Evolutionary conservation across 2,113 vertebrate genomes (phyloP), one percentile per base, ranked within the genome.

Genomic region (Grantiella picta): DNA sequence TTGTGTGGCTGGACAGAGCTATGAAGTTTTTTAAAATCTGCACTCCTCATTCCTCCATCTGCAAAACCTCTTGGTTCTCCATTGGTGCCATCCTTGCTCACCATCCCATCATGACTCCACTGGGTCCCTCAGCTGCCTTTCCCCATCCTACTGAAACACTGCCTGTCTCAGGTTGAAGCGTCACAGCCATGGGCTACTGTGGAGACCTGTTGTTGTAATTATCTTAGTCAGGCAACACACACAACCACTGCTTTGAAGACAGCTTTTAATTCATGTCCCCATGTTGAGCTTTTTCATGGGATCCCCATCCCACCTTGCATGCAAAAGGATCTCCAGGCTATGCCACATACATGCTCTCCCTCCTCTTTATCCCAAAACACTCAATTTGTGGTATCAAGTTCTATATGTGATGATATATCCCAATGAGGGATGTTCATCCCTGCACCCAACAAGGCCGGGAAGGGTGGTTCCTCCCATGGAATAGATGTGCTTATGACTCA

Each of bases 131-230:
- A 15, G 31, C 64, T 72, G 63, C 54, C 40, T 85, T 45, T 59
- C 35, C 33, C 33, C 54, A 13, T 4, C 15, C 57, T 19, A 13
- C 31, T 35, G 65, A 73, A 78, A 64, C 28, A 29, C 0, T 2
- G 9, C 3, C 49, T 72, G 33, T 36, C 11, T 42, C 17, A 38
- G 35, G 29, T 0, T 65, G 20, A 68, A 72, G 40, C 22, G 29
- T 56, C 47, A 25, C 33, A 60, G 36, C 27, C 0, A 5, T 8
- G 15, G 40, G 13, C 25, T 11, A 1, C 4, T 24, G n/a, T 2
- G 1, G n/a, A 47, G 66, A 60, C 7, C 31, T 40, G 57, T 11
- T 56, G n/a, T 59, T 42, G 21, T 9, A 35, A 15, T 63, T 90
- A 15, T 8, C 33, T 61, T 73, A n/a, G n/a, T 73, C 69, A 81